Percentiles rank a stretch among this genome's conserved stretches.
Evolutionary conservation across 2,888 invertebrate genomes (phyloP).

Genomic region (Pachydiplax longipennis): DNA sequence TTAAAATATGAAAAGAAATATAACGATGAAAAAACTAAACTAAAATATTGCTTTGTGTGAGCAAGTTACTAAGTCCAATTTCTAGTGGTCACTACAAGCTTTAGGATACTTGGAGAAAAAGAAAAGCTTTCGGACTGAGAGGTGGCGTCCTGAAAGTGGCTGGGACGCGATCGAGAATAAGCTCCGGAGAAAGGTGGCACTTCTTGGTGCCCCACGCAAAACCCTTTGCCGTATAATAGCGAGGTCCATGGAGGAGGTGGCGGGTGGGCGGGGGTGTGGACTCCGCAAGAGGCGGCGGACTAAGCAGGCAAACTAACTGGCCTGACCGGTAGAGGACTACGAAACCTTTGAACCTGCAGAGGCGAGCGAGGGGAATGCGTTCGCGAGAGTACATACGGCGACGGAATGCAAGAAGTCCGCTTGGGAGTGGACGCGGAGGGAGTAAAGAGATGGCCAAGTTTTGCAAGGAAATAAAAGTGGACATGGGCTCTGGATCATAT

Average conservation of each 20-base stretch:
- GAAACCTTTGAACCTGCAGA: background rate
- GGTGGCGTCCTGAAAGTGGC: too few relatives aligned
- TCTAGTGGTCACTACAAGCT: too few relatives aligned
- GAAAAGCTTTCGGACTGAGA: too few relatives aligned
- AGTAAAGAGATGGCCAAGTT: background rate
- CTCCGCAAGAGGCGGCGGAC: background rate
- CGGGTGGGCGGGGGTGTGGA: background rate
- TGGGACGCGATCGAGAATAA: too few relatives aligned
- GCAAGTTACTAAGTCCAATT: too few relatives aligned
- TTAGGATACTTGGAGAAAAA: too few relatives aligned
- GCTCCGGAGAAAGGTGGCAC: background rate
- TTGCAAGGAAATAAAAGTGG: too few relatives aligned
- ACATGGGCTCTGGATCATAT: background rate
- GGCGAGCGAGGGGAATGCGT: background rate
- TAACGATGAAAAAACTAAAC: too few relatives aligned
- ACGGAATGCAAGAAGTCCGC: background rate
- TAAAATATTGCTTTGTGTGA: too few relatives aligned
- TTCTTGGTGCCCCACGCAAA: background rate
- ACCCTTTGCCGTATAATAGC: background rate
- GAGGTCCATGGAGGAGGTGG: background rate
- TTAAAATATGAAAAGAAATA: too few relatives aligned
- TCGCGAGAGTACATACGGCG: background rate
- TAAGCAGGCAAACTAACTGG: conserved; percentile 15
- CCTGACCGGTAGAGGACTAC: conserved; percentile 6
- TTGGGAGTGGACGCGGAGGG: background rate